Evolutionary conservation across 2,888 invertebrate species (phyloP).

Genomic region (Macropis europaea): DNA sequence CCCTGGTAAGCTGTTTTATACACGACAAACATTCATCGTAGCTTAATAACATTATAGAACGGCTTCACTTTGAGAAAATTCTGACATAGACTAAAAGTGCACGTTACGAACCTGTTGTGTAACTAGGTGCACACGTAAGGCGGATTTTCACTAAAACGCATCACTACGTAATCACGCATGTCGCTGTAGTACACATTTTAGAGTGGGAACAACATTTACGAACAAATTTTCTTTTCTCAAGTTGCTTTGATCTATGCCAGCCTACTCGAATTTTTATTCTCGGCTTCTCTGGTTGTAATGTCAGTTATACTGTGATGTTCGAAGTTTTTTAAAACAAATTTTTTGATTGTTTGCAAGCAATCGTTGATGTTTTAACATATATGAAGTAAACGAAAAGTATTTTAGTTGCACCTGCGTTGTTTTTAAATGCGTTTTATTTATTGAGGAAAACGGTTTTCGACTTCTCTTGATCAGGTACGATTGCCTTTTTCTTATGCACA

Average conservation of each 20-base stretch:
- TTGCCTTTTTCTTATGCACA: constrained; percentile 6
- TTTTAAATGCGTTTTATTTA: constrained; percentile 42
- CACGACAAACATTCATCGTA: no score
- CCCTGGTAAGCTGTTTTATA: no score
- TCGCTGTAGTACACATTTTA: constrained; percentile 14
- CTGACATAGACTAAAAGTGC: no score
- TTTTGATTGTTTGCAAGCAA: constrained; percentile 23
- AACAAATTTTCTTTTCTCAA: constrained; percentile 29
- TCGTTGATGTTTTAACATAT: constrained; percentile 20
- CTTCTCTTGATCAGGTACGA: constrained; percentile 35
- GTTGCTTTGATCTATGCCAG: constrained; percentile 24
- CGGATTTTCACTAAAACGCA: no score
- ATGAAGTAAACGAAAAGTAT: constrained; percentile 18
- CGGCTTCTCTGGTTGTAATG: constrained; percentile 32
- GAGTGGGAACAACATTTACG: constrained; percentile 11
- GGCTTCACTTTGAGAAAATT: no score
- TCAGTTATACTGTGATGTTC: constrained; percentile 41
- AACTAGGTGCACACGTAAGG: no score
- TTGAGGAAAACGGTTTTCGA: constrained; percentile 5
- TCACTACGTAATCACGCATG: no score
- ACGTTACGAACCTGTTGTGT: no score
- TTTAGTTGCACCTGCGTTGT: constrained; percentile 15
- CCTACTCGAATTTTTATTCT: constrained; percentile 33
- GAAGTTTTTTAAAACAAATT: constrained; percentile 21
- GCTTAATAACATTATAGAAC: no score